Conservation (phyloP, 2,888 invertebrate genomes). For the Xanthorhoe designata region DNA sequence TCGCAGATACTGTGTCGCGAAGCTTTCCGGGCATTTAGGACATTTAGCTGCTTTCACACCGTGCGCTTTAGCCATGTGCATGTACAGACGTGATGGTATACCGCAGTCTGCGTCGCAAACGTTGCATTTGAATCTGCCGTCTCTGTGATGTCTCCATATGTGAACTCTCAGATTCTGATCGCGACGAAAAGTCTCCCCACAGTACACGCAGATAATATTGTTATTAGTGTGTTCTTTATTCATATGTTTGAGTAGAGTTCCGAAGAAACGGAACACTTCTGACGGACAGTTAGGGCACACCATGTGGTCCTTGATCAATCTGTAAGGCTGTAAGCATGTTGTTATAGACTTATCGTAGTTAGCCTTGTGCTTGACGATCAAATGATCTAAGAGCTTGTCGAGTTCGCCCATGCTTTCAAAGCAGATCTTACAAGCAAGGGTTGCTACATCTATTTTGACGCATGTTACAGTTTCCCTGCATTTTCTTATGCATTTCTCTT, state of each 20-base stretch:
- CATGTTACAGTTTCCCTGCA: conserved; percentile 77
- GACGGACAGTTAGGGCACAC: conserved; percentile 72
- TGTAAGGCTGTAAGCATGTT: conserved; percentile 75
- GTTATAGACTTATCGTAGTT: conserved; percentile 76
- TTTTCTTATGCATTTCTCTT: conserved; percentile 74
- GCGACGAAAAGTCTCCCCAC: conserved; percentile 74
- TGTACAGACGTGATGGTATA: conserved; percentile 76
- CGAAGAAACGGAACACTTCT: conserved; percentile 76
- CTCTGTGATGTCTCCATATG: conserved; percentile 77
- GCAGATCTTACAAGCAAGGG: conserved; percentile 75
- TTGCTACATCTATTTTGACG: conserved; percentile 76
- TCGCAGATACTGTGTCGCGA: conserved; percentile 81
- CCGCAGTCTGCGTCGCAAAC: conserved; percentile 75
- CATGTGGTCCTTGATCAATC: conserved; percentile 74
- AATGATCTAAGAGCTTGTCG: conserved; percentile 70
- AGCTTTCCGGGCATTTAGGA: conserved; percentile 73
- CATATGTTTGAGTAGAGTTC: conserved; percentile 76
- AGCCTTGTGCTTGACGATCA: conserved; percentile 71
- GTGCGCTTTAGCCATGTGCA: conserved; percentile 79
- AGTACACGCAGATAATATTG: conserved; percentile 79
- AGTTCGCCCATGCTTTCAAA: conserved; percentile 69
- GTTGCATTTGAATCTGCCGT: conserved; percentile 73
- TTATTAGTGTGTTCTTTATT: conserved; percentile 78
- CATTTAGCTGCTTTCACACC: conserved; percentile 79
- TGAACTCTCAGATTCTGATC: conserved; percentile 79